Evolutionary conservation across 2,888 invertebrate species (phyloP), one percentile per base, ranked within the genome.

Genomic region (Sarcophaga rosellei): DNA sequence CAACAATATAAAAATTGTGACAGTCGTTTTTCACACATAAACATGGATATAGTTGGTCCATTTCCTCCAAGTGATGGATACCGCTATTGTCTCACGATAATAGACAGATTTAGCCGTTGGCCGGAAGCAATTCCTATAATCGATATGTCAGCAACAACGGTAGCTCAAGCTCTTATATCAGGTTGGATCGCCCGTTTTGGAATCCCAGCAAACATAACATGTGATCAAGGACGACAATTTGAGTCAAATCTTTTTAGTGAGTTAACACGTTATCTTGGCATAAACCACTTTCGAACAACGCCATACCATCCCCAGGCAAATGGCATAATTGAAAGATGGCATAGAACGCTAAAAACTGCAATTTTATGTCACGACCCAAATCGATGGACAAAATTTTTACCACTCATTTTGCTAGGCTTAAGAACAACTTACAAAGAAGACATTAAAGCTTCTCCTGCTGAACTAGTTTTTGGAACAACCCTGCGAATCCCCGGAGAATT

Each of bases 401-500:
- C 81, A 12, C 59, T 62, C 4, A 61, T 84, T 4, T 62, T 87
- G 35, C 75, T 87, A 4, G 82, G 82, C n/a, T 57, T 82, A 20
- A 25, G 25, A 25, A 25, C 6, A 25, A 25, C 25, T 25, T 25
- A 25, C 6, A 25, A 25, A 25, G 25, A 25, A 25, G 4, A 25
- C 25, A 25, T 25, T 25, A 25, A 25, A 25, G 25, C 25, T 25
- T 25, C 6, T 25, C 25, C 25, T 25, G 4, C 25, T 25, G 25
- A 25, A 25, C 25, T 4, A 25, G 25, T 25, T 25, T 25, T 25
- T 73, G 80, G 92, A 0, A 83, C 87, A 65, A 62, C 86, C 0
- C 75, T 92, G 3, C 86, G 89, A 4, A 35, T 92, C 8, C 91
- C 86, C n/a, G 83, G 83, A 4, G 82, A 88, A 25, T 87, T 89